phyloP scores from a whole-genome alignment of 2,113 vertebrate genomes.

The Carollia perspicillata region DNA sequence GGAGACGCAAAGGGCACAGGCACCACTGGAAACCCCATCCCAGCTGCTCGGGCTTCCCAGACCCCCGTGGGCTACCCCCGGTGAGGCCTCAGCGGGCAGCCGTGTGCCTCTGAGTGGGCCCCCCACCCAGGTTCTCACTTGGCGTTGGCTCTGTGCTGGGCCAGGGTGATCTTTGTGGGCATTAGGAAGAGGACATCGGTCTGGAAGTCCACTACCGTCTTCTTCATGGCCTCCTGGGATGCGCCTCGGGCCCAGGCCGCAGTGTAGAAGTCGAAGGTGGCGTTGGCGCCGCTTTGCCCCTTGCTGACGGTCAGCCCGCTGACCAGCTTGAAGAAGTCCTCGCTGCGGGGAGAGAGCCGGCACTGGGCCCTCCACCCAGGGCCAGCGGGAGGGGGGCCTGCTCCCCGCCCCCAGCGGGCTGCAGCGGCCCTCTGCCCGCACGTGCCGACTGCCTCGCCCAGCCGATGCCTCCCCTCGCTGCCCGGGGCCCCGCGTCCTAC shows the following conservation, averaged over 20 bases:
- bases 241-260: conserved; percentile 81
- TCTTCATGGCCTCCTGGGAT: conserved; percentile 84
- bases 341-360: conserved; percentile 74
- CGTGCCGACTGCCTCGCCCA: rapidly evolving
- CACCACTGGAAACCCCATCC: background rate
- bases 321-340: conserved; percentile 82
- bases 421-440: rapidly evolving
- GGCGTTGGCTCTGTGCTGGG: conserved; percentile 85
- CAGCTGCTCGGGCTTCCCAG: too few species aligned
- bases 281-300: conserved; percentile 74
- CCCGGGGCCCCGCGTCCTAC: background rate
- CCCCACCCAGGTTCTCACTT: conserved; percentile 79
- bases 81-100: rapidly evolving
- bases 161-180: conserved; percentile 85
- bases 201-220: conserved; percentile 85
- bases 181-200: conserved; percentile 93
- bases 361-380: background rate
- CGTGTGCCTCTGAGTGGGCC: rapidly evolving
- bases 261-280: conserved; percentile 83
- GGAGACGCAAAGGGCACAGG: background rate
- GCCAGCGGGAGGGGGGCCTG: rapidly evolving
- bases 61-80: background rate
- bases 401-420: rapidly evolving
- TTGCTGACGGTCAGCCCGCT: conserved; percentile 80
- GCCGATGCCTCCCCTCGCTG: rapidly evolving